phyloP scores from a whole-genome alignment of 2,113 vertebrate species.

The Suricata suricatta region DNA sequence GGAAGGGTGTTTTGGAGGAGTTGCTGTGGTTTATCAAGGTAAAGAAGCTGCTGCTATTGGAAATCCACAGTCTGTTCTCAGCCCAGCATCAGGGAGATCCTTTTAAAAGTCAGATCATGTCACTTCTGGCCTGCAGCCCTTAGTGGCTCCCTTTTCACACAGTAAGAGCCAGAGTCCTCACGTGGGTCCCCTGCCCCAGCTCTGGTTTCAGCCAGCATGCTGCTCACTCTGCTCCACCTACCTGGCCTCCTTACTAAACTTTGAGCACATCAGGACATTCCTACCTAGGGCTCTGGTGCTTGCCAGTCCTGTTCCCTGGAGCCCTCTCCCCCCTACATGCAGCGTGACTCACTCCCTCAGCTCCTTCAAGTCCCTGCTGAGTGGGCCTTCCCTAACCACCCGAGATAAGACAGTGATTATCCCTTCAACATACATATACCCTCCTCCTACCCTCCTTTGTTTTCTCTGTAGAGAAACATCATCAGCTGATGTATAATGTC shows the following conservation, averaged over 20 bases:
- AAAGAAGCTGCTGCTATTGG: background rate
- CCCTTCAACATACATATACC: background rate
- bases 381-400: background rate
- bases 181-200: background rate
- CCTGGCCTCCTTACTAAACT: background rate
- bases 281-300: background rate
- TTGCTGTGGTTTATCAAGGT: constrained; percentile 99
- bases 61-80: background rate
- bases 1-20: constrained; percentile 97
- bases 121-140: background rate
- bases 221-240: background rate
- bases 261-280: background rate
- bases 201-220: background rate
- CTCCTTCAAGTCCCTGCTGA: background rate
- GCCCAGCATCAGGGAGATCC: background rate
- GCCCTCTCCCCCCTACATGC: background rate
- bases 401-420: background rate
- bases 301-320: background rate
- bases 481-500: background rate
- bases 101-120: background rate
- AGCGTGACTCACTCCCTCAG: background rate
- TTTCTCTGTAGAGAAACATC: background rate
- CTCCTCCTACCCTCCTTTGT: background rate
- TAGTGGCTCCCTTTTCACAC: background rate
- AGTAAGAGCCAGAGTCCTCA: background rate